Conservation (phyloP, 2,888 invertebrate genomes). For the Nomada hirtipes region DNA sequence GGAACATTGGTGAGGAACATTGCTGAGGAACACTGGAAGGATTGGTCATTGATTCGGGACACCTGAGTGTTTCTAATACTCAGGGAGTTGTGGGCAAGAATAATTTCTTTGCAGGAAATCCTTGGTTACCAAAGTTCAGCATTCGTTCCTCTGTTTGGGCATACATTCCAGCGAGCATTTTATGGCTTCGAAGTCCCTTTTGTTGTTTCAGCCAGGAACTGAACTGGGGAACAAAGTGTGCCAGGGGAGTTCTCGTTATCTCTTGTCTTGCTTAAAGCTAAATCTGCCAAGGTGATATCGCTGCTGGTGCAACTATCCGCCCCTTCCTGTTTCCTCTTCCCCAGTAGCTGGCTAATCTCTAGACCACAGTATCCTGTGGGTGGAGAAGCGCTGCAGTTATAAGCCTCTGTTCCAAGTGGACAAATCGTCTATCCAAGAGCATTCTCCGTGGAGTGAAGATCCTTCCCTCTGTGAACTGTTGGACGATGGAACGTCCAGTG, state of each 20-base stretch:
- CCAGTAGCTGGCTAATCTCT: slow-evolving; percentile 72
- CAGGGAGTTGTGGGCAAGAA: too few relatives aligned
- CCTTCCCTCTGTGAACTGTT: background rate
- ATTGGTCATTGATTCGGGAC: background rate
- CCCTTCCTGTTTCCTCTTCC: slow-evolving; percentile 81
- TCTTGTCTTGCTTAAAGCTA: slow-evolving; percentile 38
- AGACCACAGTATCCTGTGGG: slow-evolving; percentile 79
- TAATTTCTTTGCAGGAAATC: too few relatives aligned
- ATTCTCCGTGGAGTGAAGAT: background rate
- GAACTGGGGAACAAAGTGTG: too few relatives aligned
- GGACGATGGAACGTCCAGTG: too few relatives aligned
- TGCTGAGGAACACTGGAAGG: background rate
- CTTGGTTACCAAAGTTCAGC: too few relatives aligned
- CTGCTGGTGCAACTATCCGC: slow-evolving; percentile 76
- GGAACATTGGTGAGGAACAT: too few relatives aligned
- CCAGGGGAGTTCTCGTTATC: too few relatives aligned
- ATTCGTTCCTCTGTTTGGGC: too few relatives aligned
- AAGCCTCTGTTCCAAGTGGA: slow-evolving; percentile 64
- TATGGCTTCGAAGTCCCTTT: background rate
- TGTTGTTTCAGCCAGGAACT: background rate
- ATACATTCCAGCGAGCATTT: too few relatives aligned
- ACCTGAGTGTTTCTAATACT: background rate
- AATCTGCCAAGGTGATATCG: slow-evolving; percentile 70
- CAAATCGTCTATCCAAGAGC: slow-evolving; percentile 25
- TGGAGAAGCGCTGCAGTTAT: slow-evolving; percentile 67